Conservation (phyloP, 2,888 invertebrate species). For the Masnerella sp. region DNA sequence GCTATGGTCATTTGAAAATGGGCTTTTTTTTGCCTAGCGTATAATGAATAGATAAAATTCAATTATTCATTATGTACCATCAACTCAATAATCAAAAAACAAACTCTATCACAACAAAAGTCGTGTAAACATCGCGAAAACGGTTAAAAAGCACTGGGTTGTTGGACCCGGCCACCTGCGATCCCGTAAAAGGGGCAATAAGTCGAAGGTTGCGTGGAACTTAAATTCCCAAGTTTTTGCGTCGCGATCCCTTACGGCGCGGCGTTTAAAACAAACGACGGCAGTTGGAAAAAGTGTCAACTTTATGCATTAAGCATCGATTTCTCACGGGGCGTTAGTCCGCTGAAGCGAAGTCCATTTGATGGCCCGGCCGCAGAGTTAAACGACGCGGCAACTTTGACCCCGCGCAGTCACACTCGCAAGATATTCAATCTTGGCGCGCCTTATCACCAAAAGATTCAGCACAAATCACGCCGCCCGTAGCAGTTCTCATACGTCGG, state of each 20-base stretch:
- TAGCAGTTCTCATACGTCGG: constrained; percentile 54
- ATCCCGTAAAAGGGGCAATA: no score
- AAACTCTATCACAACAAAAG: no score
- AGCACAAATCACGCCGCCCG: constrained; percentile 56
- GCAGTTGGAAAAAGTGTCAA: constrained; percentile 66
- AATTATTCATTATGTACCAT: no score
- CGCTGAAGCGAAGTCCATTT: constrained; percentile 27
- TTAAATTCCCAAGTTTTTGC: no score
- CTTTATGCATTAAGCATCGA: constrained; percentile 73
- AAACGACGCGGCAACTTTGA: constrained; percentile 64
- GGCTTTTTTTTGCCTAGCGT: no score
- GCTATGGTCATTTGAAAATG: no score
- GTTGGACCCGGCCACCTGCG: no score
- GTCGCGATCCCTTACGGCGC: neutral
- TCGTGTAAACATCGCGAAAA: no score
- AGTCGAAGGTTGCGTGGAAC: no score
- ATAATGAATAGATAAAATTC: no score
- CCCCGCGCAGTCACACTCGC: constrained; percentile 44
- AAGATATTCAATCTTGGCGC: constrained; percentile 57
- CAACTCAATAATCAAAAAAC: no score
- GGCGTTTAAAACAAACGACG: constrained; percentile 26
- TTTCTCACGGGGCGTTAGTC: constrained; percentile 63
- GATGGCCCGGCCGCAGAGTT: constrained; percentile 49
- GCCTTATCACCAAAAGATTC: constrained; percentile 57
- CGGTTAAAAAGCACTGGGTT: no score